Conservation (phyloP, 2,888 invertebrate genomes). For the Ernsta delagoae region DNA sequence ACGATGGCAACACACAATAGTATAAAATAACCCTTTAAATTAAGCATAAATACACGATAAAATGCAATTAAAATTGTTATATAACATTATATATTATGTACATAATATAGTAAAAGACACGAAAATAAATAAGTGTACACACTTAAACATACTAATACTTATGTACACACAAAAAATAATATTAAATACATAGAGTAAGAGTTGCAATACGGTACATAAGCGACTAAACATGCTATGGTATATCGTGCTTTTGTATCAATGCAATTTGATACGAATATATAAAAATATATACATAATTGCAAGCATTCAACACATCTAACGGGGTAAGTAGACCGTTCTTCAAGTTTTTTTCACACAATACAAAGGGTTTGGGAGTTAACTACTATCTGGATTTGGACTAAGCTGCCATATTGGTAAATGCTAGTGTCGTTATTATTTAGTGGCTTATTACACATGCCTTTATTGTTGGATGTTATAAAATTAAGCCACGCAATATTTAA, state of each 20-base stretch:
- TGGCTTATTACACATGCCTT: slow-evolving; percentile 71
- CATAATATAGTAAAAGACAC: background rate
- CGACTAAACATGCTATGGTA: slow-evolving; percentile 33
- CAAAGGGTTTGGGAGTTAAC: slow-evolving; percentile 56
- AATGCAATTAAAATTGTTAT: too few relatives aligned
- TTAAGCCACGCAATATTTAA: too few relatives aligned
- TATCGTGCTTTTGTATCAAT: slow-evolving; percentile 21
- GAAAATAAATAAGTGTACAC: slow-evolving; percentile 6
- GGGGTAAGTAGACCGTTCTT: slow-evolving; percentile 48
- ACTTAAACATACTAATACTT: background rate
- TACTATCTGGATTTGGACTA: slow-evolving; percentile 62
- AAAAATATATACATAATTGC: slow-evolving; percentile 25
- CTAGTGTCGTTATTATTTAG: slow-evolving; percentile 69
- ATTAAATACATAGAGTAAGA: slow-evolving; percentile 10
- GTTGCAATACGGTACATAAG: slow-evolving; percentile 31
- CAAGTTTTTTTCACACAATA: slow-evolving; percentile 53
- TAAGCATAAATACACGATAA: too few relatives aligned
- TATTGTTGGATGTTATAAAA: slow-evolving; percentile 52
- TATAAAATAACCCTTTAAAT: too few relatives aligned
- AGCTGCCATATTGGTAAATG: slow-evolving; percentile 85
- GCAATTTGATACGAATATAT: background rate
- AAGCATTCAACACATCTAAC: slow-evolving; percentile 34
- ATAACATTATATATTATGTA: slow-evolving; percentile 1
- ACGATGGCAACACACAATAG: too few relatives aligned
- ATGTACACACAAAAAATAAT: slow-evolving; percentile 2